phyloP scores from a whole-genome alignment of 2,797 vertebrate genomes.

The Poeciliopsis gracilis region DNA sequence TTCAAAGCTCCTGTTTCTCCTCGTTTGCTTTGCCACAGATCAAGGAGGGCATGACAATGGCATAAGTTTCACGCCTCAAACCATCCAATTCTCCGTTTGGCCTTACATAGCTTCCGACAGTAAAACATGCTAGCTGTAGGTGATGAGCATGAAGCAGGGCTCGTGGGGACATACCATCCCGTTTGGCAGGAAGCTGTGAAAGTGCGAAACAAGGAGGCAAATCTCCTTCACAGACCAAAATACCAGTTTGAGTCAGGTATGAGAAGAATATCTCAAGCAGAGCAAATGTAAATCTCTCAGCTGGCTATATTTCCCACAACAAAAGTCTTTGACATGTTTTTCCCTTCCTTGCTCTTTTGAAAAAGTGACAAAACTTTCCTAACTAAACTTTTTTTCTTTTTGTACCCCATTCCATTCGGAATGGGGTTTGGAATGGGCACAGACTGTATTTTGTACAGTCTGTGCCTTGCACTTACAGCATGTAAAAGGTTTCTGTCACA shows the following conservation, averaged over 20 bases:
- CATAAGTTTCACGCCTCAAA: constrained; percentile 58
- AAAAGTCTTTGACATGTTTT: constrained; percentile 35
- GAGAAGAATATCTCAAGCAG: constrained; percentile 59
- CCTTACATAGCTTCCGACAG: constrained; percentile 53
- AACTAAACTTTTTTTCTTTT: background rate
- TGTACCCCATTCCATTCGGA: background rate
- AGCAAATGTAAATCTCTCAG: constrained; percentile 55
- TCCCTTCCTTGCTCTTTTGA: background rate
- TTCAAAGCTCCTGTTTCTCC: constrained; percentile 60
- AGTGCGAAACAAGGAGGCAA: constrained; percentile 38
- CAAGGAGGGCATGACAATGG: constrained; percentile 57
- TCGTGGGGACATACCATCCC: constrained; percentile 26
- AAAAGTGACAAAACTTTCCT: background rate
- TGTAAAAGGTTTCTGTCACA: constrained; percentile 22
- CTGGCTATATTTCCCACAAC: constrained; percentile 28
- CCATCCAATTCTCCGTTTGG: constrained; percentile 62
- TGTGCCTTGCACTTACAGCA: constrained; percentile 5
- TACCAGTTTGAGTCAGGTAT: constrained; percentile 55
- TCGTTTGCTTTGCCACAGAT: constrained; percentile 60
- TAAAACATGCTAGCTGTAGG: constrained; percentile 58
- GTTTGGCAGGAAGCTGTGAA: constrained; percentile 48
- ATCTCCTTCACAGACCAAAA: constrained; percentile 50
- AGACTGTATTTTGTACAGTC: background rate
- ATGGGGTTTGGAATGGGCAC: too few relatives aligned
- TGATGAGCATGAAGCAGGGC: constrained; percentile 30